phyloP scores from a whole-genome alignment of 2,797 vertebrate species.

The Diglossa cyanea region DNA sequence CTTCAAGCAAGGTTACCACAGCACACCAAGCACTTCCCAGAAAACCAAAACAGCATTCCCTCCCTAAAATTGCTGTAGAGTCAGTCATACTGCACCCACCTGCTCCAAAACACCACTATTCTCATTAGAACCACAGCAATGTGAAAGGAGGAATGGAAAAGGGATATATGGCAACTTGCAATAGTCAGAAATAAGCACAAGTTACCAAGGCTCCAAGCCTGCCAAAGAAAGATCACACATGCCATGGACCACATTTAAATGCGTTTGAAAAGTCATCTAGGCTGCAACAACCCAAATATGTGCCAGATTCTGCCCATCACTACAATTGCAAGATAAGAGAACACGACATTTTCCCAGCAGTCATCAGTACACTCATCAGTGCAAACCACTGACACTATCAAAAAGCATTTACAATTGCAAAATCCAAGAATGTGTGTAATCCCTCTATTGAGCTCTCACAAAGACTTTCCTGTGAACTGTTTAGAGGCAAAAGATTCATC shows the following conservation, averaged over 20 bases:
- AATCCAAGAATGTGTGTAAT: slow-evolving; percentile 48
- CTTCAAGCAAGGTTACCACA: neutral
- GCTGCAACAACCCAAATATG: neutral
- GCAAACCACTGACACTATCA: slow-evolving; percentile 46
- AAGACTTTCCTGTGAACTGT: slow-evolving; percentile 46
- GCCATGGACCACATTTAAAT: neutral
- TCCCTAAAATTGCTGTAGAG: neutral
- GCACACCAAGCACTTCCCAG: neutral
- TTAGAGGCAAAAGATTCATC: slow-evolving; percentile 30
- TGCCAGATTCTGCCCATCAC: neutral
- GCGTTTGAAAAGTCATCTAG: neutral
- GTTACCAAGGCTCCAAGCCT: neutral
- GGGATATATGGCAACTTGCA: fast-evolving
- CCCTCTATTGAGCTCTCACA: slow-evolving; percentile 51
- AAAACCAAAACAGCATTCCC: neutral
- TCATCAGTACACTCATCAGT: slow-evolving; percentile 37
- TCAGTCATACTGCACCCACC: neutral
- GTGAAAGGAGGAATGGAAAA: neutral
- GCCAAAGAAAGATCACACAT: neutral
- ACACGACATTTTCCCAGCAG: slow-evolving; percentile 42
- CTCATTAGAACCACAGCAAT: neutral
- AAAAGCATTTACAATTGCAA: slow-evolving; percentile 46
- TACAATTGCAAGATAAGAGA: neutral
- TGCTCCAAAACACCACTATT: neutral
- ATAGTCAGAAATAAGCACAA: neutral